Base-by-base conservation (phyloP, 2,113 vertebrate species). In the Panurus biarmicus region DNA sequence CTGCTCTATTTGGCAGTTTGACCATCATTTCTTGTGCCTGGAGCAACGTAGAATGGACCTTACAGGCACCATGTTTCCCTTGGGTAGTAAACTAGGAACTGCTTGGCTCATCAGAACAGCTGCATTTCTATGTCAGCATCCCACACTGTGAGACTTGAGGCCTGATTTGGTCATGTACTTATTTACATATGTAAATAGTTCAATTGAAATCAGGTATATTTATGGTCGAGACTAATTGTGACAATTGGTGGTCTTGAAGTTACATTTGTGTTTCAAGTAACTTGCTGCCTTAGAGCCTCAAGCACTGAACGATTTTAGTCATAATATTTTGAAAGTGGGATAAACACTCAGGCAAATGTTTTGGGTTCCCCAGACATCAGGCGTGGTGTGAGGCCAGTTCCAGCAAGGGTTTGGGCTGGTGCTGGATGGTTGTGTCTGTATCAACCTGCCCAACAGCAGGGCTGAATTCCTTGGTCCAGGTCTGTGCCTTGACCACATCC, bases 251-350 rank as follows among this genome's bases (percentile, higher is more conserved):
- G 83, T 91, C 90, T 69, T 61, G 79, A 71, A 95, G 56, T 77
- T 73, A 60, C 9, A 1, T 60, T 93, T 93, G 51, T 70, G 64
- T 91, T 88, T 76, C 45, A 38, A 92, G 77, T 61, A 69, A 67
- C 38, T 90, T 83, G 56, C 51, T 71, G 85, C 67, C 26, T 85
- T 73, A 40, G 71, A 94, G 75, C 87, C 60, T 80, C 56, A 45
- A 95, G 79, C 78, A 65, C 84, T 42, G 70, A 65, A 89, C 87
- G 54, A 79, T 88, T 83, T 79, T 91, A 92, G 87, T 96, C 84
- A 96, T 90, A 95, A 89, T 95, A 95, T 95, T 95, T 95, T 95
- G 91, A 87, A 91, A 90, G 78, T 21, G 85, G 90, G 54, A 94
- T 93, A 95, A 97, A 94, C 93, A 94, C 62, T 95, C 61, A 29